Evolutionary conservation across 2,797 vertebrate genomes (phyloP).

Genomic region (Macrochelys suwanniensis): DNA sequence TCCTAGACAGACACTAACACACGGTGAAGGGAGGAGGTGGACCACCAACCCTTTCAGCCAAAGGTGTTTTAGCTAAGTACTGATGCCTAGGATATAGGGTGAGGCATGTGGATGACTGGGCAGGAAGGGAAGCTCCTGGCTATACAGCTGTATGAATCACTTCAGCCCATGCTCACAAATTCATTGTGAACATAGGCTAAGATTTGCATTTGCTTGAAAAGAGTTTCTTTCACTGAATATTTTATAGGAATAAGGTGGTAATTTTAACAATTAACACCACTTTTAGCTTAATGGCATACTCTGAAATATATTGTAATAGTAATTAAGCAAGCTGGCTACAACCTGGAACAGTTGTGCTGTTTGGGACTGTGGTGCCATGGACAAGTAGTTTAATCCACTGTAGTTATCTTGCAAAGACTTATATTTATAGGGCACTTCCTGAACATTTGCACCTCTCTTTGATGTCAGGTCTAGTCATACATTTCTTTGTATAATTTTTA

Average conservation of each 20-base stretch:
- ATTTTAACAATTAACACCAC: neutral
- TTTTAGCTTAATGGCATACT: neutral
- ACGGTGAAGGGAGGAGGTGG: neutral
- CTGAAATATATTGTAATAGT: neutral
- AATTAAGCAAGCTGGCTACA: neutral
- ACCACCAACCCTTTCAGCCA: neutral
- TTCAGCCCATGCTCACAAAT: neutral
- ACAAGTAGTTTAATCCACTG: neutral
- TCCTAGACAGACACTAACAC: neutral
- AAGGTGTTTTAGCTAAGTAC: neutral
- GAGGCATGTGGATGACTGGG: neutral
- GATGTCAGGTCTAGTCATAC: neutral
- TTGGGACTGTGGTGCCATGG: neutral
- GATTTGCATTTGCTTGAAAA: neutral
- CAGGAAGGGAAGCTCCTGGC: neutral
- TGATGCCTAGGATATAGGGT: neutral
- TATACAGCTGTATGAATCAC: neutral
- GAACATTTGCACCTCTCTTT: accelerated
- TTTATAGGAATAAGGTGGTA: neutral
- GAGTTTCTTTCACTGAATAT: accelerated
- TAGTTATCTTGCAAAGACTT: neutral
- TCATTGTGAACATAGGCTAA: neutral
- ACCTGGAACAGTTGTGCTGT: neutral
- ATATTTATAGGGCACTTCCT: neutral
- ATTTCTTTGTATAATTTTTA: neutral